Conservation (phyloP, 2,888 invertebrate genomes). For the Macrosoma leucophasiata region DNA sequence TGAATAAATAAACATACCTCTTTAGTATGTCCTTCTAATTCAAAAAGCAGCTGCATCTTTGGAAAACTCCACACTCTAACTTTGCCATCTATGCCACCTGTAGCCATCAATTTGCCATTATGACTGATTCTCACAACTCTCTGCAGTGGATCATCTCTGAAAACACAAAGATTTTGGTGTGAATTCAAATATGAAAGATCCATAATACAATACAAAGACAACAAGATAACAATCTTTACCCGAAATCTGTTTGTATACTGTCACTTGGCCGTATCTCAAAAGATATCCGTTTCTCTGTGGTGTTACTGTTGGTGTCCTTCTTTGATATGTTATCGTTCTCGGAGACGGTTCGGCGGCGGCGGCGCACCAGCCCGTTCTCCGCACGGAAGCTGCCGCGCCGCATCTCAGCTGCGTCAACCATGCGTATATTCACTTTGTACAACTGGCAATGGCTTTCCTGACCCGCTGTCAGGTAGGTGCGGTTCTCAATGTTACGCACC, state of each 20-base stretch:
- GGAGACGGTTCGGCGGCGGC: conserved; percentile 68
- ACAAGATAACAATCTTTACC: conserved; percentile 53
- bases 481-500: conserved; percentile 81
- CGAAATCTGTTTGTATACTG: conserved; percentile 90
- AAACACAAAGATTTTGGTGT: conserved; percentile 23
- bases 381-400: conserved; percentile 72
- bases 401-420: conserved; percentile 74
- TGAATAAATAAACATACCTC: conserved; percentile 71
- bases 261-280: conserved; percentile 86
- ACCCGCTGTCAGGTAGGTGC: conserved; percentile 89
- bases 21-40: conserved; percentile 86
- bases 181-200: conserved; percentile 1
- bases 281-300: conserved; percentile 77
- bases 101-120: conserved; percentile 87
- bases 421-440: conserved; percentile 81
- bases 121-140: conserved; percentile 88
- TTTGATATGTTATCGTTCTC: conserved; percentile 71
- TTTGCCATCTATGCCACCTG: conserved; percentile 93
- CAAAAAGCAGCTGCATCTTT: conserved; percentile 80
- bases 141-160: conserved; percentile 85
- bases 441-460: conserved; percentile 94
- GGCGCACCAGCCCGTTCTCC: conserved; percentile 63
- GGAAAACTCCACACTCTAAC: conserved; percentile 94
- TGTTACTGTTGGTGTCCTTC: conserved; percentile 57
- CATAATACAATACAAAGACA: background rate